Conservation (phyloP, 2,888 invertebrate genomes). For the Brenthis hecate region DNA sequence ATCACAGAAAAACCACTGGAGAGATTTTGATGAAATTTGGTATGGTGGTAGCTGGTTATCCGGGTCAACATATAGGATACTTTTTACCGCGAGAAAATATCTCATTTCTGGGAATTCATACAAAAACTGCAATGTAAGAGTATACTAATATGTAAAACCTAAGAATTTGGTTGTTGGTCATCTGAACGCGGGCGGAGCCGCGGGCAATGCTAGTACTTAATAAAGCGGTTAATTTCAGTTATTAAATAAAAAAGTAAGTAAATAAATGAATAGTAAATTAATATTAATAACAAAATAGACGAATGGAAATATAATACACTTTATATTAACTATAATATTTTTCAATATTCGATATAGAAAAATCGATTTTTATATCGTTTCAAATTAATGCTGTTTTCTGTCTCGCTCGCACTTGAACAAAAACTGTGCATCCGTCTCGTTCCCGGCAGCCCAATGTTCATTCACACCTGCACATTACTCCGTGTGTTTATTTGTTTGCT, state of each 20-base stretch:
- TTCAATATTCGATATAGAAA: slow-evolving; percentile 20
- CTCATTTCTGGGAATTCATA: too few species aligned
- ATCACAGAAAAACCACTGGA: too few species aligned
- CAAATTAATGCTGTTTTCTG: background rate
- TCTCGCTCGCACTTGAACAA: background rate
- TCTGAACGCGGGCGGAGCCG: too few species aligned
- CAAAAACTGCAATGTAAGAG: too few species aligned
- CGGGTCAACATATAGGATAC: too few species aligned
- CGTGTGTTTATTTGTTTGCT: slow-evolving; percentile 71
- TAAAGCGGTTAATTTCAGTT: too few species aligned
- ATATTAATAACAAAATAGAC: slow-evolving; percentile 1
- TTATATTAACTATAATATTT: slow-evolving; percentile 5
- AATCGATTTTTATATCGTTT: slow-evolving; percentile 15
- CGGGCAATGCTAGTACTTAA: too few species aligned
- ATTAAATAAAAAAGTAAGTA: background rate
- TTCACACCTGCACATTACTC: slow-evolving; percentile 75
- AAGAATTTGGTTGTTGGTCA: too few species aligned
- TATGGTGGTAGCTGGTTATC: too few species aligned
- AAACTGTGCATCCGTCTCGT: slow-evolving; percentile 47
- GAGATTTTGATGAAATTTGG: too few species aligned
- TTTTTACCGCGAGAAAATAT: too few species aligned
- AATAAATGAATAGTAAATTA: background rate
- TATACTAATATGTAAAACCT: too few species aligned
- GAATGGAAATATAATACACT: background rate
- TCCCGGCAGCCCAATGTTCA: slow-evolving; percentile 63